A percentile compares a stretch with the other conserved stretches of the same genome.
These are phyloP conservation scores for Chrosomus eos DNA, from an alignment of 2,797 vertebrate species.

Conservation along the genomic window DNA sequence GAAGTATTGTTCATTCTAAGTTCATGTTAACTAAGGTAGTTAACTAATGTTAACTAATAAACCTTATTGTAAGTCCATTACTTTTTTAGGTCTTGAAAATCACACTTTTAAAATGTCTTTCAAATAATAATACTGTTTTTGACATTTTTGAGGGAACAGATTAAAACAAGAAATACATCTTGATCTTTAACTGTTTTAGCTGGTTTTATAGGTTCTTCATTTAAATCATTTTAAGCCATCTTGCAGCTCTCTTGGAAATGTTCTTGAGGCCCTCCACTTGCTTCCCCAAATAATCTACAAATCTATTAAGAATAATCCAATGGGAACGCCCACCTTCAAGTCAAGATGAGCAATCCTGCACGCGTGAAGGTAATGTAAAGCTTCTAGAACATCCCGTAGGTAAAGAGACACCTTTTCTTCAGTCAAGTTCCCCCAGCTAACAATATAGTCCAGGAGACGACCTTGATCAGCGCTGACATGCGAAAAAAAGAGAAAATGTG, in stretches of 20 bases:
- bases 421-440: conserved; percentile 95
- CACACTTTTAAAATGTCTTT: background rate
- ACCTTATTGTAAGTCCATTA: too few species aligned
- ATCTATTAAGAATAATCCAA: background rate
- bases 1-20: too few species aligned
- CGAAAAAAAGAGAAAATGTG: background rate
- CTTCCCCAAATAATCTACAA: background rate
- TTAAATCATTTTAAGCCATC: background rate
- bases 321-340: conserved; percentile 84
- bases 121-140: background rate
- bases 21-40: too few species aligned
- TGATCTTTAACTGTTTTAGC: background rate
- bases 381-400: conserved; percentile 93
- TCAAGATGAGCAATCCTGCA: conserved; percentile 95
- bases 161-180: background rate
- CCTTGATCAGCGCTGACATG: conserved; percentile 89
- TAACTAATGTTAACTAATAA: too few species aligned
- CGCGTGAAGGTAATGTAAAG: conserved; percentile 95
- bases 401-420: conserved; percentile 94
- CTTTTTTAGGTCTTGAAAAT: background rate
- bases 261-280: background rate
- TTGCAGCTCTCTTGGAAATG: background rate
- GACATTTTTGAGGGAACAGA: background rate
- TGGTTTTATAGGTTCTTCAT: background rate
- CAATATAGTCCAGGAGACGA: conserved; percentile 94